These are phyloP conservation scores for Chinchilla lanigera DNA, from an alignment of 2,113 vertebrate species.

Conservation along the genomic window DNA sequence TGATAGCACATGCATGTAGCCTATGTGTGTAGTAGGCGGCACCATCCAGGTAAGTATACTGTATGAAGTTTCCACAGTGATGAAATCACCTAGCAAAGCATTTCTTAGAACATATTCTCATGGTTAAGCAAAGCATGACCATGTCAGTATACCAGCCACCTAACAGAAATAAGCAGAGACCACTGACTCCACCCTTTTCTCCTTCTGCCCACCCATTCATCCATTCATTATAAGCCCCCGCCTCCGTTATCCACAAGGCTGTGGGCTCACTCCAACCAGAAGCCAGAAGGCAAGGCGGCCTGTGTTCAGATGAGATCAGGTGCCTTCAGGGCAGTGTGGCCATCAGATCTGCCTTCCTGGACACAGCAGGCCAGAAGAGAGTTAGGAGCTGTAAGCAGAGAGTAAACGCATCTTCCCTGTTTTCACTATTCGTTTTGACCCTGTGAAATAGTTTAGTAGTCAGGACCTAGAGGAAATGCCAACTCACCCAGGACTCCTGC, in stretches of 20 bases:
- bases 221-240: neutral
- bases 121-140: neutral
- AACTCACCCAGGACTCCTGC: no score
- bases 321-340: neutral
- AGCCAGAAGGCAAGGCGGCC: neutral
- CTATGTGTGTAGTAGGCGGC: rapidly evolving
- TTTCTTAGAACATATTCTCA: no score
- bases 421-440: neutral
- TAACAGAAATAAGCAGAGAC: neutral
- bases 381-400: neutral
- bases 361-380: neutral
- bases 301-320: neutral
- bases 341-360: neutral
- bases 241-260: no score
- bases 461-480: neutral
- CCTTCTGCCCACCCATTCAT: neutral
- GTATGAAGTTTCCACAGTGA: neutral
- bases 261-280: neutral
- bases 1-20: rapidly evolving
- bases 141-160: neutral
- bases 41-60: neutral
- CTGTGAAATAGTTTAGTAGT: neutral
- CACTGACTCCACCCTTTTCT: neutral
- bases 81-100: neutral
- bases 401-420: neutral